Evolutionary conservation across 1,140 invertebrate genomes (phyloP), one percentile per base, ranked within the genome.

Genomic region (Diabrotica undecimpunctata): DNA sequence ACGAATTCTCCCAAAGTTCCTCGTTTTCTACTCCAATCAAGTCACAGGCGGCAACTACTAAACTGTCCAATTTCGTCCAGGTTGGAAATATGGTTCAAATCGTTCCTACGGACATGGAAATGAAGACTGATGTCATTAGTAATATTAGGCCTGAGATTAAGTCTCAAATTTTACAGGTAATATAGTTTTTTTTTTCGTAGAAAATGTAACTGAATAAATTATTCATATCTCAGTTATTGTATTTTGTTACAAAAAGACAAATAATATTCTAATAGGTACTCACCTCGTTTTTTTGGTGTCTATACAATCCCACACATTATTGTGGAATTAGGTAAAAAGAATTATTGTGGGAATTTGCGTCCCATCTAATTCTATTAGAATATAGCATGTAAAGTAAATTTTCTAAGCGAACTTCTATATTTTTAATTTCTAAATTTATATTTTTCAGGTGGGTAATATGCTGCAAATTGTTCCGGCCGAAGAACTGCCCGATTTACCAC

Each of bases 1-100:
- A 54, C 35, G 35, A 54, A 10, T 54, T 62, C 5, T 39, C 61
- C 5, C 51, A 54, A 8, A 54, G 25, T 36, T 14, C 9, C 25
- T 6, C 6, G 11, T 7, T 36, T 25, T n/a, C n/a, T 11, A 46
- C 41, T 35, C 6, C 25, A 10, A 14, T 14, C 39, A 66, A 62
- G 54, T 61, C 13, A 56, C 8, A 46, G 8, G 8, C 14, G 6
- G 51, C 7, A 36, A 54, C 38, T 5, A 56, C 6, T 9, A 37
- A 51, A 8, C 13, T 39, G 46, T 59, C 54, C 11, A 62, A 61
- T 37, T 62, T 64, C 12, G 62, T 59, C 13, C 79, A 84, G 79
- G 80, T 85, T 6, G 85, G 85, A n/a, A 85, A 86, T 73, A 81
- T 85, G 70, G 72, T 86, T 5, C 84, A 85, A 75, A 84, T 86